Conservation (phyloP, 2,113 vertebrate genomes). For the Upupa epops region DNA sequence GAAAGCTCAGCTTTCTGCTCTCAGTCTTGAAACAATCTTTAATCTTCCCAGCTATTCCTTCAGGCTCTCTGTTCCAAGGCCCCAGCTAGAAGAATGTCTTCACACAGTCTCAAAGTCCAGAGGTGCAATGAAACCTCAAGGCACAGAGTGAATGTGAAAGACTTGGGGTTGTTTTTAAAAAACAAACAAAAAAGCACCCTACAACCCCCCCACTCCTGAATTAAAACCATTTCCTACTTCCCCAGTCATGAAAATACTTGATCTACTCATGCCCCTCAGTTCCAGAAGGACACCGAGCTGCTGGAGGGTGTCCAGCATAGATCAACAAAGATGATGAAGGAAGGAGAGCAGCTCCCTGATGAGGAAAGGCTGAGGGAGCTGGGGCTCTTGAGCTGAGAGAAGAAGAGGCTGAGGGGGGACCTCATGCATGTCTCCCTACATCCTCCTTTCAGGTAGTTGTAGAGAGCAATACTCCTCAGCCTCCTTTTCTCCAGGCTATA, state of each 20-base stretch:
- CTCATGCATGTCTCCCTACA: no score
- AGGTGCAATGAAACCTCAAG: background rate
- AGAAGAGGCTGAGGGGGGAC: no score
- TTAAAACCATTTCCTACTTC: background rate
- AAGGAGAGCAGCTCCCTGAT: no score
- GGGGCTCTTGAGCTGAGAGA: no score
- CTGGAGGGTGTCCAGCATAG: no score
- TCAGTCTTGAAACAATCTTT: conserved; percentile 11
- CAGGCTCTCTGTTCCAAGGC: background rate
- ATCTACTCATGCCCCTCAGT: background rate
- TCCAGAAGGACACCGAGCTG: no score
- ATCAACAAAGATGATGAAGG: no score
- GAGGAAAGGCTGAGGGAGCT: no score
- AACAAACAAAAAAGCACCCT: background rate
- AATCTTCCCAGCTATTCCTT: background rate
- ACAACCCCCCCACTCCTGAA: background rate
- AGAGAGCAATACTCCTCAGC: no score
- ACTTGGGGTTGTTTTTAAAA: background rate
- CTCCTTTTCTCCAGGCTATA: no score
- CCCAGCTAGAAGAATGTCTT: background rate
- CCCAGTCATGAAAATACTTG: background rate
- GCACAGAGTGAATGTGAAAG: background rate
- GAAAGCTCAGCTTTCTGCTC: conserved; percentile 20
- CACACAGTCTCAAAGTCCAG: background rate
- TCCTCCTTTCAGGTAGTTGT: no score